Evolutionary conservation across 2,797 vertebrate genomes (phyloP), one percentile per base, ranked within the genome.

Genomic region (Hephaestus fuliginosus): DNA sequence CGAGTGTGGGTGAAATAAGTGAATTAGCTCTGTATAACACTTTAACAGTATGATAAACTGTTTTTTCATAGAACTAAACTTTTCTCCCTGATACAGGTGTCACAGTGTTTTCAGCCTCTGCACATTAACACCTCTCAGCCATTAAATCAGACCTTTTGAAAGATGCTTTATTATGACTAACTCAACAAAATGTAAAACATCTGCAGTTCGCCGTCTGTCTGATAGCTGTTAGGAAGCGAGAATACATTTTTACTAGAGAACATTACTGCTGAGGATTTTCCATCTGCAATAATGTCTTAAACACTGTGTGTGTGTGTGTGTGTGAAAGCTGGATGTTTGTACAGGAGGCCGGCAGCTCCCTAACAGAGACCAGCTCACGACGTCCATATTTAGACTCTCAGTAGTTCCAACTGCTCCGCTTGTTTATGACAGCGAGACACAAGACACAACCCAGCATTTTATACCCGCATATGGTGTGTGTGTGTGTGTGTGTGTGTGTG

Each of bases 331-430:
- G 76, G 73, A 80, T 89, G 88, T 91, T 91, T 90, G 86, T 66
- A 87, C 73, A 75, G 84, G 52, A 80, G 84, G 65, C 7, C 86
- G 66, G 51, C 76, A 82, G 77, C 78, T 74, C 78, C 74, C 75
- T 64, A 82, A 85, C 86, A 87, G 61, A 80, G 80, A 87, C 53
- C 85, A 81, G 69, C 69, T 87, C 85, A 83, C 67, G 55, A 88
- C 76, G n/a, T 84, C 92, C 92, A 90, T 93, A 92, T 93, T 93
- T 92, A 92, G 92, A 84, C 86, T 64, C 58, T 52, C 20, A 75
- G 65, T 52, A 70, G 71, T 64, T 88, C 74, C 73, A 74, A n/a
- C 76, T 57, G 69, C 83, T 76, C 41, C 0, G 14, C 72, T 83
- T 88, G 89, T 90, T 89, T 90, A 91, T 79, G 84, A 77, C 78